phyloP scores from a whole-genome alignment of 2,888 invertebrate genomes.

The Euplexia lucipara region DNA sequence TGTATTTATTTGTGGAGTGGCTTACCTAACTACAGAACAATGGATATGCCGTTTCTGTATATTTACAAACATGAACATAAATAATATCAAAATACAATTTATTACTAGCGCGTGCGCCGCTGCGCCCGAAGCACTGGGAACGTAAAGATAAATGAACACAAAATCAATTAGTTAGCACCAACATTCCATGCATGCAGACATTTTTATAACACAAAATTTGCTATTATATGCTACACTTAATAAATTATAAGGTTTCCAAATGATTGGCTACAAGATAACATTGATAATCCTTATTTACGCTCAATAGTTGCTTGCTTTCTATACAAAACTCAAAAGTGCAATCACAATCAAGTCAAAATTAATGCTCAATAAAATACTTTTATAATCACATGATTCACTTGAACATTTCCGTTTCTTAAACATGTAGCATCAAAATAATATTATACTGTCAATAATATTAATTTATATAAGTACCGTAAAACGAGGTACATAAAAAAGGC shows the following conservation, averaged over 20 bases:
- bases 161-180: slow-evolving; percentile 78
- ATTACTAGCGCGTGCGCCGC: slow-evolving; percentile 66
- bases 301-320: neutral
- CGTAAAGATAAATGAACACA: slow-evolving; percentile 78
- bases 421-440: neutral
- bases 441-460: neutral
- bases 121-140: slow-evolving; percentile 60
- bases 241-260: slow-evolving; percentile 33
- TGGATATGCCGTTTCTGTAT: slow-evolving; percentile 89
- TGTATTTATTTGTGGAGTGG: slow-evolving; percentile 84
- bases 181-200: slow-evolving; percentile 67
- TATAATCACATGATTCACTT: neutral
- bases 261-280: slow-evolving; percentile 3
- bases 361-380: neutral
- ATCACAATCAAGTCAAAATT: neutral
- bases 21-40: slow-evolving; percentile 87
- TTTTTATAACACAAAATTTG: slow-evolving; percentile 54
- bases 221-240: slow-evolving; percentile 53
- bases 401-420: neutral
- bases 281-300: slow-evolving; percentile 23
- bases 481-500: no score
- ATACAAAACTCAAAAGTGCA: neutral
- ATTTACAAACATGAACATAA: slow-evolving; percentile 90
- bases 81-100: slow-evolving; percentile 89
- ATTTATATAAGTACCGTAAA: no score